phyloP scores from a whole-genome alignment of 2,888 invertebrate species.

The Heliconius aoede region DNA sequence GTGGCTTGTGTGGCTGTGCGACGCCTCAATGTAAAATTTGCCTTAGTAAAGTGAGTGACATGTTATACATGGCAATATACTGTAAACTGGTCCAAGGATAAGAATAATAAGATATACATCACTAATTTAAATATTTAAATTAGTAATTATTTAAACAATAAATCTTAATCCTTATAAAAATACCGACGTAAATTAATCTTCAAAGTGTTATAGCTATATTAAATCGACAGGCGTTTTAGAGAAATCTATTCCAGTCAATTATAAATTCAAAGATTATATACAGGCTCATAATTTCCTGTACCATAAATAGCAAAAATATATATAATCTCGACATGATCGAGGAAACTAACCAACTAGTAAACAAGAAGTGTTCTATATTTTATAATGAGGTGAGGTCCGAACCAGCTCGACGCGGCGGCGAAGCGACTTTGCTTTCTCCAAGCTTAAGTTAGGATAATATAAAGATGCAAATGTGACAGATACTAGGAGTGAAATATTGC shows the following conservation, averaged over 20 bases:
- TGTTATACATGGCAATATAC: too few species aligned
- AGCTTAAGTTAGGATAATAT: conserved; percentile 25
- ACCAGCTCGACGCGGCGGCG: background rate
- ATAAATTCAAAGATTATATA: conserved; percentile 4
- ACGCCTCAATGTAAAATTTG: too few species aligned
- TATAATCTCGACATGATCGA: conserved; percentile 19
- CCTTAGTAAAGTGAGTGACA: too few species aligned
- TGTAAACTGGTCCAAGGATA: too few species aligned
- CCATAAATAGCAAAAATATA: conserved; percentile 29
- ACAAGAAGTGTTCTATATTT: conserved; percentile 20
- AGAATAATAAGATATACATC: background rate
- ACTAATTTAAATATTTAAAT: background rate
- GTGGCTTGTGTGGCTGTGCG: too few species aligned
- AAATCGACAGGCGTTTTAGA: conserved; percentile 28
- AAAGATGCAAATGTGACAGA: background rate
- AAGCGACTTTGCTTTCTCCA: conserved; percentile 26
- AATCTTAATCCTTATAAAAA: conserved; percentile 4
- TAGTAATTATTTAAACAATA: background rate
- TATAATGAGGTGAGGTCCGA: background rate
- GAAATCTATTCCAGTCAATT: conserved; percentile 15
- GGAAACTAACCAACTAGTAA: conserved; percentile 31
- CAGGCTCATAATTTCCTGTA: conserved; percentile 30
- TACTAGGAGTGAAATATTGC: conserved; percentile 13
- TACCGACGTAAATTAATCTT: background rate
- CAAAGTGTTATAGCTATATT: conserved; percentile 17